A percentile compares a stretch with the other conserved stretches of the same genome.
Conservation (phyloP, 2,797 vertebrate genomes). For the Enteromius anoplus region DNA sequence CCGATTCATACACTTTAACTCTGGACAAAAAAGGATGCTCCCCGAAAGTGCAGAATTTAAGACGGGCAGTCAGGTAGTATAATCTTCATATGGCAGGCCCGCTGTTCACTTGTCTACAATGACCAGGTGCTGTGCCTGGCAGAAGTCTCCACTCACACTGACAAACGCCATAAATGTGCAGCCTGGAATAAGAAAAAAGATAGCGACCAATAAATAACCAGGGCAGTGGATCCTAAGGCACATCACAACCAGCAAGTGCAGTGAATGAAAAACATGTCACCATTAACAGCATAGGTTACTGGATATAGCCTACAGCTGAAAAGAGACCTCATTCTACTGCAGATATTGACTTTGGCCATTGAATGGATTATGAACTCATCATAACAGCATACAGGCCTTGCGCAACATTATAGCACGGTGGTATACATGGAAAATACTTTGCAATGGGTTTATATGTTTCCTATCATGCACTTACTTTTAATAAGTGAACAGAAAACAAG, state of each 20-base stretch:
- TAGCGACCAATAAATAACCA: constrained; percentile 51
- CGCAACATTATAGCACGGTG: not conserved
- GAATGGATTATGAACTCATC: constrained; percentile 5
- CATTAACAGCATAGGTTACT: constrained; percentile 39
- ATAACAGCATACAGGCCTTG: not conserved
- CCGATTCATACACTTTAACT: constrained; percentile 67
- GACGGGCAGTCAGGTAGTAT: constrained; percentile 65
- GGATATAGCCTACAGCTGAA: constrained; percentile 34
- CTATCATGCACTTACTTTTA: constrained; percentile 64
- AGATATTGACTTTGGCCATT: constrained; percentile 30
- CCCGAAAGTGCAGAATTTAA: constrained; percentile 63
- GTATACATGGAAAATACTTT: not conserved
- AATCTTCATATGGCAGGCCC: constrained; percentile 58
- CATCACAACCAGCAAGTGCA: constrained; percentile 19
- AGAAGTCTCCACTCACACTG: constrained; percentile 95
- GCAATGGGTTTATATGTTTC: not conserved
- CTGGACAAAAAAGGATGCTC: constrained; percentile 61
- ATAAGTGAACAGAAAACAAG: constrained; percentile 76
- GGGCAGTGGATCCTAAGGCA: not conserved
- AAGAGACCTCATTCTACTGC: constrained; percentile 30
- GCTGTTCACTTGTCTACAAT: constrained; percentile 93
- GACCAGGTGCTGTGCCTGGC: constrained; percentile 98
- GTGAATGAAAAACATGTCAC: constrained; percentile 24
- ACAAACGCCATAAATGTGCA: constrained; percentile 98
- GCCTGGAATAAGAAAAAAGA: constrained; percentile 72